Conservation (phyloP, 2,888 invertebrate genomes). For the Beris morrisii region DNA sequence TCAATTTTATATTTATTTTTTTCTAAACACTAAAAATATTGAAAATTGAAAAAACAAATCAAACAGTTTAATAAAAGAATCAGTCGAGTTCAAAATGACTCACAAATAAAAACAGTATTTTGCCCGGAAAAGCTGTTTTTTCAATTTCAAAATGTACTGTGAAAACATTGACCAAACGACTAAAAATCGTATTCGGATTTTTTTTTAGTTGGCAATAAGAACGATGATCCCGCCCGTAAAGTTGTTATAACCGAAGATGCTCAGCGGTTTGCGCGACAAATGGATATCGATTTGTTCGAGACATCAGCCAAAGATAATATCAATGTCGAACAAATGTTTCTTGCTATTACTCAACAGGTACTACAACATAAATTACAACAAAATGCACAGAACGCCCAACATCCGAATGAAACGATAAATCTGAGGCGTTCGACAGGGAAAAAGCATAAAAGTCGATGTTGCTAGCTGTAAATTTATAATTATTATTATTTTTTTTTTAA, state of each 20-base stretch:
- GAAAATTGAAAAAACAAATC: background rate
- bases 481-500: constrained; percentile 14
- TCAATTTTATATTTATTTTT: background rate
- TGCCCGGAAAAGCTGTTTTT: background rate
- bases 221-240: constrained; percentile 91
- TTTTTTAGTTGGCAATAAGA: constrained; percentile 88
- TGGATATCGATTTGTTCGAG: constrained; percentile 96
- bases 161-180: constrained; percentile 15
- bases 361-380: constrained; percentile 53
- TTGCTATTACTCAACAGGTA: constrained; percentile 65
- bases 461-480: constrained; percentile 43
- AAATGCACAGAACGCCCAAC: constrained; percentile 53
- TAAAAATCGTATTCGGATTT: background rate
- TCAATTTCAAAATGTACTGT: background rate
- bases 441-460: constrained; percentile 54
- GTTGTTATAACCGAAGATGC: constrained; percentile 97
- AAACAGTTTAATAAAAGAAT: too few species aligned
- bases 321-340: constrained; percentile 96
- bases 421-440: constrained; percentile 47
- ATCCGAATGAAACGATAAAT: constrained; percentile 51
- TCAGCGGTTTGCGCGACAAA: constrained; percentile 93
- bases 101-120: background rate
- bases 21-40: background rate
- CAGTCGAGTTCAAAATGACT: background rate
- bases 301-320: constrained; percentile 99